Evolutionary conservation across 2,888 invertebrate species (phyloP).

Genomic region (Glaucopsyche alexis): DNA sequence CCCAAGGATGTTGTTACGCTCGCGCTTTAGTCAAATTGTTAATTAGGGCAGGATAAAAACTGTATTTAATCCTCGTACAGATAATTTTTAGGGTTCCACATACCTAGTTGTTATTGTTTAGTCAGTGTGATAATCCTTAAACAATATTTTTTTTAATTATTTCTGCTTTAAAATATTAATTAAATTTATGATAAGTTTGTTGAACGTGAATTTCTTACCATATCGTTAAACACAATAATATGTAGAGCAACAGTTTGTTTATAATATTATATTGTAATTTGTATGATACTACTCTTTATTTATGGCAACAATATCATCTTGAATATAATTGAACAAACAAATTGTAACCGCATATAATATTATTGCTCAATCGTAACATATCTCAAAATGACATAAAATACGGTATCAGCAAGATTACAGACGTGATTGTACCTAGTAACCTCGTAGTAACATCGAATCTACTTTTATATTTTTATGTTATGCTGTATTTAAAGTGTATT

Average conservation of each 20-base stretch:
- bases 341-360: background rate
- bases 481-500: background rate
- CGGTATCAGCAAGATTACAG: slow-evolving; percentile 23
- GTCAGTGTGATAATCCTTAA: too few relatives aligned
- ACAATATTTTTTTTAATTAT: too few relatives aligned
- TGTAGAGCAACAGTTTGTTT: background rate
- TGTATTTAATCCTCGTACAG: too few relatives aligned
- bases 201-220: background rate
- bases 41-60: too few relatives aligned
- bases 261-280: background rate
- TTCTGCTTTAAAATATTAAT: too few relatives aligned
- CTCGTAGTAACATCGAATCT: background rate
- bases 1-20: too few relatives aligned
- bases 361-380: slow-evolving; percentile 14
- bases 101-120: too few relatives aligned
- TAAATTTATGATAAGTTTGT: too few relatives aligned
- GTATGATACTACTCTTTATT: background rate
- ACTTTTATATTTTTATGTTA: background rate
- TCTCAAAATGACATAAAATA: slow-evolving; percentile 6
- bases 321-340: slow-evolving; percentile 11
- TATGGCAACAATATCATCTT: background rate
- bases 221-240: background rate
- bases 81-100: too few relatives aligned
- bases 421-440: slow-evolving; percentile 1
- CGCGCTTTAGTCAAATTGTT: too few relatives aligned